A percentile compares a stretch with the other conserved stretches of the same genome.
phyloP scores from a whole-genome alignment of 2,113 vertebrate species.

The Sigmodon hispidus region DNA sequence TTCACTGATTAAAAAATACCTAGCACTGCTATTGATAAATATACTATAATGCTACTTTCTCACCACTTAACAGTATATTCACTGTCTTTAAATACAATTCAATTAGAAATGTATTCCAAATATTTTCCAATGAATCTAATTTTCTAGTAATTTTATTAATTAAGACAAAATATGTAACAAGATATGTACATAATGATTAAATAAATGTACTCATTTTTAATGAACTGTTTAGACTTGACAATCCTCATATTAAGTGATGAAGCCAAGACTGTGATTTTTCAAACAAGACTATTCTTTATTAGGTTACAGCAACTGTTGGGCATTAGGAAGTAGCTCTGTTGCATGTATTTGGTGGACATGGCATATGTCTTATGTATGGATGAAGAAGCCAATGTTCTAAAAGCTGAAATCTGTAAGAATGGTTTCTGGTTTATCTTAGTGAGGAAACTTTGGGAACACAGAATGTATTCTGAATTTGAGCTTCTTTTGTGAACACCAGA shows the following conservation, averaged over 20 bases:
- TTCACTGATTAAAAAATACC: conserved; percentile 44
- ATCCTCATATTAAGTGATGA: conserved; percentile 7
- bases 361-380: background rate
- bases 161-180: background rate
- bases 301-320: background rate
- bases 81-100: conserved; percentile 16
- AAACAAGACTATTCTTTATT: conserved; percentile 4
- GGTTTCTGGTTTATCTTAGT: conserved; percentile 11
- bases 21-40: conserved; percentile 32
- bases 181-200: background rate
- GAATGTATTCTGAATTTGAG: conserved; percentile 39
- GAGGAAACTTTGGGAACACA: conserved; percentile 23
- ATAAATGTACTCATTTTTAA: background rate
- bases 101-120: background rate
- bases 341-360: background rate
- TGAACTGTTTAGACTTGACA: background rate
- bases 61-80: background rate
- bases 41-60: background rate
- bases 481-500: conserved; percentile 48
- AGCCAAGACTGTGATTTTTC: background rate
- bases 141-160: conserved; percentile 53
- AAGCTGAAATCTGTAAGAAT: conserved; percentile 22
- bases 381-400: background rate
- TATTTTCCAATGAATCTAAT: background rate
- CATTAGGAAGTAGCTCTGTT: background rate